A percentile compares a stretch with the other conserved stretches of the same genome.
Evolutionary conservation across 1,140 invertebrate species (phyloP).

Genomic region (Lepeophtheirus salmonis): DNA sequence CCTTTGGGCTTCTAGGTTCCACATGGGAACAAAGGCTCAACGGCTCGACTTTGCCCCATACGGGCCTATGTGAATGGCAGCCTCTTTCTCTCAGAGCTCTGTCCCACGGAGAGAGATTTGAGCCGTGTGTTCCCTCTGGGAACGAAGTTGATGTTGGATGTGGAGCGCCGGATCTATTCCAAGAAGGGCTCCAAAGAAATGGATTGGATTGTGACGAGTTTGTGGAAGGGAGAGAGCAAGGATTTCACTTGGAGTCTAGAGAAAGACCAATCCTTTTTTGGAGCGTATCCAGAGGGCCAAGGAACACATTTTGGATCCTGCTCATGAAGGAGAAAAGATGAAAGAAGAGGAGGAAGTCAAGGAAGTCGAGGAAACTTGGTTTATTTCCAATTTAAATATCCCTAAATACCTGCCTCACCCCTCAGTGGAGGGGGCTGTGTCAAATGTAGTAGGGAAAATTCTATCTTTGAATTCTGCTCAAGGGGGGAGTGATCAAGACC

Average conservation of each 20-base stretch:
- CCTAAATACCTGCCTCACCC: background rate
- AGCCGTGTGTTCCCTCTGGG: background rate
- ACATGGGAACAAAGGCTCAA: conserved; percentile 19
- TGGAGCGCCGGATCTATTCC: background rate
- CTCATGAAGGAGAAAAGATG: too few species aligned
- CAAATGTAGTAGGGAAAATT: background rate
- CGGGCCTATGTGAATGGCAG: conserved; percentile 1
- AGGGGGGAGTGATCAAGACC: background rate
- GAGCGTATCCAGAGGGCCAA: background rate
- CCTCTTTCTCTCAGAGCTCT: background rate
- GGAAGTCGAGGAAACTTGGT: background rate
- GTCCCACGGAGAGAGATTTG: background rate
- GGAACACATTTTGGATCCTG: background rate
- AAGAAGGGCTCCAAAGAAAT: background rate
- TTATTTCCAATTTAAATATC: background rate
- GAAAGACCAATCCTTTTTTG: background rate
- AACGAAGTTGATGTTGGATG: background rate
- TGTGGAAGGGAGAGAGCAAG: background rate
- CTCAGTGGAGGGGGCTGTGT: background rate
- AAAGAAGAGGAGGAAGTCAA: background rate
- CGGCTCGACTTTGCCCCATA: conserved; percentile 8
- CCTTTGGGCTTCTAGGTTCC: background rate
- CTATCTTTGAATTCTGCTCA: background rate
- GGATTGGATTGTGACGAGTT: background rate
- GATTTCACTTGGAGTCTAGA: background rate